phyloP scores from a whole-genome alignment of 2,888 invertebrate genomes.

The Tachina fera region DNA sequence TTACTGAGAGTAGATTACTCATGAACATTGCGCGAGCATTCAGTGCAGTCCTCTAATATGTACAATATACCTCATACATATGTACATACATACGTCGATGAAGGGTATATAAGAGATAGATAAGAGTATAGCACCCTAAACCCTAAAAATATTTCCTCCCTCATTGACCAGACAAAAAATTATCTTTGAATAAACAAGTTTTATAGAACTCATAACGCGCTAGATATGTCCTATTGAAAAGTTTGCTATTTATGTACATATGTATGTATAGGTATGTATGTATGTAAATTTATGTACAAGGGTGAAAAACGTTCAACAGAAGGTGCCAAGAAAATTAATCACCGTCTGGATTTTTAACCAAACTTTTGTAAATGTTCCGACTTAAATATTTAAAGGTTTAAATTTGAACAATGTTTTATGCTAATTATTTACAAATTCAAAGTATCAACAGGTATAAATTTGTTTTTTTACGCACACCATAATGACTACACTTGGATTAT shows the following conservation, averaged over 20 bases:
- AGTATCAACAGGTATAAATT: neutral
- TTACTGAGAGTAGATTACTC: too few relatives aligned
- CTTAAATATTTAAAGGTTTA: neutral
- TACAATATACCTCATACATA: too few relatives aligned
- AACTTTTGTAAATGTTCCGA: neutral
- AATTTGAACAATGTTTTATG: neutral
- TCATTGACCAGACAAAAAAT: neutral
- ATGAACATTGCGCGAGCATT: too few relatives aligned
- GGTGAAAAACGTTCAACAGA: neutral
- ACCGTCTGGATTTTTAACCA: neutral
- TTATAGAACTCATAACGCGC: neutral
- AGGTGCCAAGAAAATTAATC: slow-evolving; percentile 23
- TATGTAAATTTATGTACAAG: neutral
- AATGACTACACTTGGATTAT: too few relatives aligned
- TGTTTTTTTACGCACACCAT: neutral
- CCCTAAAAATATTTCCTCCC: neutral
- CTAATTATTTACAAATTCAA: neutral
- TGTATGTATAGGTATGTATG: neutral
- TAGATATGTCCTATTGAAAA: neutral
- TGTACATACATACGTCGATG: too few relatives aligned
- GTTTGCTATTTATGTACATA: slow-evolving; percentile 1
- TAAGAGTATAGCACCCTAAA: slow-evolving; percentile 6
- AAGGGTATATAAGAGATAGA: too few relatives aligned
- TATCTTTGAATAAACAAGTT: slow-evolving; percentile 25
- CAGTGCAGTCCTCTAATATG: too few relatives aligned